phyloP scores from a whole-genome alignment of 2,888 invertebrate genomes.

The Zygogramma bicolorata region DNA sequence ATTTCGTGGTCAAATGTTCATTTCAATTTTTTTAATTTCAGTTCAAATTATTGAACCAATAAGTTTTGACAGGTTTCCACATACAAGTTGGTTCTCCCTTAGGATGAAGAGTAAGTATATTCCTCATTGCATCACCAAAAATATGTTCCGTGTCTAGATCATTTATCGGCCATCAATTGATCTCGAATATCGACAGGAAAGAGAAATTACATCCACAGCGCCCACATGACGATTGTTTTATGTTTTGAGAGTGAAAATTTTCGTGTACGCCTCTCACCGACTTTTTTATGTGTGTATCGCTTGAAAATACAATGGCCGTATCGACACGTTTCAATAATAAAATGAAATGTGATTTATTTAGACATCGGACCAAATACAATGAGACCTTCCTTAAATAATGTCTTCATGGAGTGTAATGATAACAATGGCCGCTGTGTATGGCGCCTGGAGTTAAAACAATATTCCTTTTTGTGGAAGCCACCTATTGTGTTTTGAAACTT shows the following conservation, averaged over 20 bases:
- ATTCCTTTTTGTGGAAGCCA: background rate
- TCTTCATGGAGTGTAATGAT: conserved; percentile 21
- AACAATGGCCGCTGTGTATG: background rate
- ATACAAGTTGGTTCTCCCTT: too few relatives aligned
- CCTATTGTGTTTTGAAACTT: background rate
- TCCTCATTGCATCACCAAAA: too few relatives aligned
- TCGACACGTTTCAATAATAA: conserved; percentile 23
- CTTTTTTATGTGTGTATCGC: conserved; percentile 21
- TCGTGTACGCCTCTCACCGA: conserved; percentile 14
- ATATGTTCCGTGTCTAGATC: background rate
- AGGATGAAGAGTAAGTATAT: too few relatives aligned
- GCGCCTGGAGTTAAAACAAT: background rate
- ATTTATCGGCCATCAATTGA: background rate
- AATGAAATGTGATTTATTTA: conserved; percentile 28
- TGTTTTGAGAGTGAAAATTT: conserved; percentile 31
- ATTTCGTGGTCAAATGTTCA: too few relatives aligned
- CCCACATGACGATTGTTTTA: conserved; percentile 32
- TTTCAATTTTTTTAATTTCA: too few relatives aligned
- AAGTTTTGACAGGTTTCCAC: too few relatives aligned
- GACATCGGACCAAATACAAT: conserved; percentile 27
- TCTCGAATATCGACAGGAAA: conserved; percentile 21
- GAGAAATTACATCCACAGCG: conserved; percentile 33
- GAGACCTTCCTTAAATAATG: conserved; percentile 21
- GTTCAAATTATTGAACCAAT: too few relatives aligned
- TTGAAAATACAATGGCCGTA: conserved; percentile 25